These are phyloP conservation scores for Notothenia coriiceps DNA, from an alignment of 2,113 vertebrate species.

Conservation along the genomic window DNA sequence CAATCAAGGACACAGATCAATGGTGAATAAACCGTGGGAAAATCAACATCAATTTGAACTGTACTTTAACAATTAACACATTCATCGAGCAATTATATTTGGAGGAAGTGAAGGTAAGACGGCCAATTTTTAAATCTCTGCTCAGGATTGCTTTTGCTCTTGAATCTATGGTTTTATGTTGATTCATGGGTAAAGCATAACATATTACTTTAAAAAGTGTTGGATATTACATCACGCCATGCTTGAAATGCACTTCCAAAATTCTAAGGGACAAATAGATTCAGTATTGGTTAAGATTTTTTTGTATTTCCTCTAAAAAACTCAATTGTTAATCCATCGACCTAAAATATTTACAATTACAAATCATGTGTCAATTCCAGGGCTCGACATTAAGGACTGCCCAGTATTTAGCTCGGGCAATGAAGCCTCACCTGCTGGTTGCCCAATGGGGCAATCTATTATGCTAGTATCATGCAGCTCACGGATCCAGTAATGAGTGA, in stretches of 20 bases:
- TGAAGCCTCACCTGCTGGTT: no score
- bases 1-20: constrained; percentile 67
- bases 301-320: not conserved
- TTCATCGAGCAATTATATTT: not conserved
- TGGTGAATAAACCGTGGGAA: constrained; percentile 71
- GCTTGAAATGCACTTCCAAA: no score
- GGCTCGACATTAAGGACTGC: no score
- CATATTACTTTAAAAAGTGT: not conserved
- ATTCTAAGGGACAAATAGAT: not conserved
- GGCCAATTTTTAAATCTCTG: not conserved
- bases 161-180: not conserved
- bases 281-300: not conserved
- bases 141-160: not conserved
- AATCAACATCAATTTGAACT: not conserved
- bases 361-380: not conserved
- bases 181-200: not conserved
- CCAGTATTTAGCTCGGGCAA: no score
- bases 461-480: no score
- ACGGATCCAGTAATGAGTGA: no score
- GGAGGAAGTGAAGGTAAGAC: not conserved
- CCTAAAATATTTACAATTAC: not conserved
- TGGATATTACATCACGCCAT: not conserved
- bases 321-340: not conserved
- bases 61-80: not conserved
- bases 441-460: no score